A percentile compares a stretch with the other conserved stretches of the same genome.
Conservation (phyloP, 2,113 vertebrate genomes). For the Cathartes aura region DNA sequence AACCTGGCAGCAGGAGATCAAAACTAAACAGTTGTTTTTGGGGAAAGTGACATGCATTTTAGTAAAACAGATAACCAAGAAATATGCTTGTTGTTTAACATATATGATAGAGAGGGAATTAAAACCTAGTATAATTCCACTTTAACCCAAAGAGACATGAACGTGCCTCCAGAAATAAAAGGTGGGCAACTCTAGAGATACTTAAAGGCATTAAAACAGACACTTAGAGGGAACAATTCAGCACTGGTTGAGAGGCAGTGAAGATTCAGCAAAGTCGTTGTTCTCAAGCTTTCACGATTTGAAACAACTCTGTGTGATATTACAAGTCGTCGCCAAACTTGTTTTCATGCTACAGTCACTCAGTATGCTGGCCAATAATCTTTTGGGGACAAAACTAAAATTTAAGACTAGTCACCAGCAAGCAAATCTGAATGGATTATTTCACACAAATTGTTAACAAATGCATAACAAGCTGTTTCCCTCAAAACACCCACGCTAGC, state of each 20-base stretch:
- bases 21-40: not conserved
- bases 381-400: not conserved
- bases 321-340: not conserved
- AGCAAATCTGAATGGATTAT: not conserved
- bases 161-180: not conserved
- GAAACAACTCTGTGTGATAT: not conserved
- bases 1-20: slow-evolving; percentile 44
- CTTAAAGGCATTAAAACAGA: not conserved
- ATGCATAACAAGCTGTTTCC: not conserved
- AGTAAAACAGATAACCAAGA: slow-evolving; percentile 17
- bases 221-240: not conserved
- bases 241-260: not conserved
- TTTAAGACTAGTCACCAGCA: not conserved
- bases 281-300: not conserved
- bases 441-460: not conserved
- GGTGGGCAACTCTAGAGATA: not conserved
- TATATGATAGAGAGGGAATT: not conserved
- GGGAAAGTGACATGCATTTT: not conserved
- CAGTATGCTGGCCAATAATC: not conserved
- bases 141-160: not conserved
- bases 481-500: not conserved
- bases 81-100: not conserved
- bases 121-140: not conserved
- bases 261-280: not conserved
- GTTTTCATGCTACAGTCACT: not conserved